These are phyloP conservation scores for Pogonus chalceus DNA, from an alignment of 1,140 invertebrate species.

Conservation along the genomic window DNA sequence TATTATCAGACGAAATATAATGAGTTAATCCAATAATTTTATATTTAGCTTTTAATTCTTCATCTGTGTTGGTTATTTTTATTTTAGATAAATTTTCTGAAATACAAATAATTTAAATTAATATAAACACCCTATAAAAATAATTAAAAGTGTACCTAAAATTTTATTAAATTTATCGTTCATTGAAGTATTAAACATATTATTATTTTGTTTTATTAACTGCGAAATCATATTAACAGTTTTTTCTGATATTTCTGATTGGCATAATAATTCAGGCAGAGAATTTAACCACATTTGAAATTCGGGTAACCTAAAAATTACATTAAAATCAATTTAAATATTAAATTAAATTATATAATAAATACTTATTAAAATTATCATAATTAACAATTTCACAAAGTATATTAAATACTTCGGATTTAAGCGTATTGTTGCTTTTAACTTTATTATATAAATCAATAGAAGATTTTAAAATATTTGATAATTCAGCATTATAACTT, in stretches of 20 bases:
- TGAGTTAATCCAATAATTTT: not conserved
- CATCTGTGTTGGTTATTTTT: constrained; percentile 27
- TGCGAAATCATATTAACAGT: constrained; percentile 37
- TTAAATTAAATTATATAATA: constrained; percentile 24
- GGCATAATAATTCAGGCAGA: constrained; percentile 37
- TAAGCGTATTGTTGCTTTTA: constrained; percentile 25
- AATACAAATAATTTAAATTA: constrained; percentile 8
- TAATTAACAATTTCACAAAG: constrained; percentile 37
- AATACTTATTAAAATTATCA: constrained; percentile 34
- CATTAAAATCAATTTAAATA: constrained; percentile 9
- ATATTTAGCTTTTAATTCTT: not conserved
- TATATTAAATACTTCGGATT: constrained; percentile 36
- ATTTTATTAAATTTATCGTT: constrained; percentile 33
- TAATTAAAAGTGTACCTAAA: constrained; percentile 19
- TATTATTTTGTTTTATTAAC: constrained; percentile 36
- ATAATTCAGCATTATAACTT: constrained; percentile 14
- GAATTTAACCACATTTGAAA: constrained; percentile 37
- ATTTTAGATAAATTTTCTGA: constrained; percentile 35
- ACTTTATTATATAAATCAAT: constrained; percentile 36
- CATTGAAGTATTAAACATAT: constrained; percentile 33
- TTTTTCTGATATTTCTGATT: constrained; percentile 30
- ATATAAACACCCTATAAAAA: not conserved
- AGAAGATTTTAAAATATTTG: constrained; percentile 33
- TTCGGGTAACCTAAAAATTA: constrained; percentile 11
- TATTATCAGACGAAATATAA: not conserved